Conservation (phyloP, 1,140 invertebrate species). For the Brachionus calyciflorus region DNA sequence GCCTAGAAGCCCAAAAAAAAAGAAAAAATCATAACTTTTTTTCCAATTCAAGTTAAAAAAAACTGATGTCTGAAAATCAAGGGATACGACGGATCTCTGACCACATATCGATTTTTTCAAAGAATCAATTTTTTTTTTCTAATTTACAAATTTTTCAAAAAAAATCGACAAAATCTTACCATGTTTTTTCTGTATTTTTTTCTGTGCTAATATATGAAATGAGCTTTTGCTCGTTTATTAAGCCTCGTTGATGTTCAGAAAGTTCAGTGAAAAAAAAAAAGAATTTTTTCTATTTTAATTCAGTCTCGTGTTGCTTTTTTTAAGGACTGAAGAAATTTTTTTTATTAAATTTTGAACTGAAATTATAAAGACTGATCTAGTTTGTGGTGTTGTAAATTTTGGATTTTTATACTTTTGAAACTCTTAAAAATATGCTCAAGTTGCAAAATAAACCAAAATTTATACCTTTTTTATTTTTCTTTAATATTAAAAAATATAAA, state of each 20-base stretch:
- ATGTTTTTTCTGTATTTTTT: constrained; percentile 27
- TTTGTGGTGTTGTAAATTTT: not conserved
- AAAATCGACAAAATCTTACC: not conserved
- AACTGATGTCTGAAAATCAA: not conserved
- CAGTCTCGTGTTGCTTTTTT: constrained; percentile 16
- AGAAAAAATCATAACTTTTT: not conserved
- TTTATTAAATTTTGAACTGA: constrained; percentile 13
- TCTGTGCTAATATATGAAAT: constrained; percentile 44
- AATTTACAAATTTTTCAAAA: not conserved
- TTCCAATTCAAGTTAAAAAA: too few relatives aligned
- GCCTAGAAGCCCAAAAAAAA: too few relatives aligned
- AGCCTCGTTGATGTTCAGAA: constrained; percentile 42
- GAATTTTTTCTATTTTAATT: constrained; percentile 13
- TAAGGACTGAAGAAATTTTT: constrained; percentile 17
- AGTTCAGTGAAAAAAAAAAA: constrained; percentile 35
- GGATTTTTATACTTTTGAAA: not conserved
- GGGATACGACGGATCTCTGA: too few relatives aligned
- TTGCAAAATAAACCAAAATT: not conserved
- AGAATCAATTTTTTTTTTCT: not conserved
- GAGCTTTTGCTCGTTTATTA: constrained; percentile 42
- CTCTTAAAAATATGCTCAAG: not conserved
- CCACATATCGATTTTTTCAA: not conserved
- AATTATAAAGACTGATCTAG: not conserved
- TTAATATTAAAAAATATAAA: too few relatives aligned
- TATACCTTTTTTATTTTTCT: not conserved